phyloP scores from a whole-genome alignment of 1,140 invertebrate genomes.

The Neodiprion pinetum region DNA sequence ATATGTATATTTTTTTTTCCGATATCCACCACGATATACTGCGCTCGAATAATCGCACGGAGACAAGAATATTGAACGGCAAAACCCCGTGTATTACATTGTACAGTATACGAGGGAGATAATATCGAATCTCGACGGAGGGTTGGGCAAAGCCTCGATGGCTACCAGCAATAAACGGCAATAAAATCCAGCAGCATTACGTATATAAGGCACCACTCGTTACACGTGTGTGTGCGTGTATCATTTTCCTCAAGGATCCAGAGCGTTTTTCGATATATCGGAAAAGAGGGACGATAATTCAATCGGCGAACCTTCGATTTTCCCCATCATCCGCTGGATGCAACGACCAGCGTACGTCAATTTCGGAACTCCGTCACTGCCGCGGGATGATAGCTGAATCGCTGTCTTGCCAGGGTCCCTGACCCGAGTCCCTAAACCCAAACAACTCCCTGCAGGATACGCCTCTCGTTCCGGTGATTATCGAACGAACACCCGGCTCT shows the following conservation, averaged over 20 bases:
- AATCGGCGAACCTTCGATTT: not conserved
- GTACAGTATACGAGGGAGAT: not conserved
- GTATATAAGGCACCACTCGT: not conserved
- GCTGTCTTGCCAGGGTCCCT: too few relatives aligned
- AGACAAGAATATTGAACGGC: too few relatives aligned
- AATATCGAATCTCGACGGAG: not conserved
- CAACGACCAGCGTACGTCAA: not conserved
- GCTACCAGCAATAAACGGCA: conserved; percentile 1
- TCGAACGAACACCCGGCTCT: not conserved
- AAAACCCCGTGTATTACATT: too few relatives aligned
- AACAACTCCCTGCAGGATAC: too few relatives aligned
- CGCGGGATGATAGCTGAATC: too few relatives aligned
- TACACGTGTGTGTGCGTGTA: not conserved
- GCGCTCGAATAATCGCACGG: too few relatives aligned
- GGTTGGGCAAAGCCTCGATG: not conserved
- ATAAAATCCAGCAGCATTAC: not conserved
- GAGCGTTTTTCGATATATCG: conserved; percentile 1
- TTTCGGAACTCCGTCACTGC: not conserved
- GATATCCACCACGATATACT: too few relatives aligned
- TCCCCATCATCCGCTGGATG: not conserved
- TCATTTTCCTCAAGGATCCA: not conserved
- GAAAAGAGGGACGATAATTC: not conserved
- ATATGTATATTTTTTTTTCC: too few relatives aligned
- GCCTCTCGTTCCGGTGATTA: too few relatives aligned
- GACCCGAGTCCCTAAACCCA: too few relatives aligned